Evolutionary conservation across 2,113 vertebrate species (phyloP), one percentile per base, ranked within the genome.

Genomic region (Pampusana beccarii): DNA sequence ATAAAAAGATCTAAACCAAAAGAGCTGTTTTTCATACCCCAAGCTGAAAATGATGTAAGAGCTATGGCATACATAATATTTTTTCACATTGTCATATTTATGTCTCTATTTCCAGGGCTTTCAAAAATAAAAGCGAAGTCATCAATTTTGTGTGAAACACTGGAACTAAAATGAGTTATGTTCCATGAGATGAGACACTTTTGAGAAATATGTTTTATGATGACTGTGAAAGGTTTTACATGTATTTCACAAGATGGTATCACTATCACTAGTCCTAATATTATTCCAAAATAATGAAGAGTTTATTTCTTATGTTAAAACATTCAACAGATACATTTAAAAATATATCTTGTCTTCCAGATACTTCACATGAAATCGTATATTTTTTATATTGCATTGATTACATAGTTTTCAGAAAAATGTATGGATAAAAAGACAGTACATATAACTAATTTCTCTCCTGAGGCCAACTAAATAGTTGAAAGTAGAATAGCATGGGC

Each of bases 401-500:
- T 95, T 84, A 86, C 3, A 75, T 25, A 84, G 18, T 73, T 96
- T 90, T 54, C 44, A 88, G 57, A 81, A 95, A 91, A 89, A 80
- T 28, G 2, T 61, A 67, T 67, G 5, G 38, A 73, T 25, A 86
- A 92, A 94, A 90, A 56, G 20, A n/a, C 36, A 25, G 6, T n/a
- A 58, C 24, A 46, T 78, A 73, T 13, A 70, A 42, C 21, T 94
- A 93, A 94, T 91, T 94, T 92, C 29, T 91, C 90, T 93, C 93
- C 56, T 85, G 90, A 96, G 88, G 90, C 33, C 28, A 83, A 72
- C 93, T 95, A 95, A 88, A 64, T 31, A 72, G 84, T 80, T 54
- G 25, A 94, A 96, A 90, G 17, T 51, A 90, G 40, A 96, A 25
- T 18, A 86, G 60, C n/a, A 60, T 50, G 16, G 65, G 38, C 42